Base-by-base conservation (phyloP, 2,797 vertebrate species). In the Dendrocincla tyrannina region DNA sequence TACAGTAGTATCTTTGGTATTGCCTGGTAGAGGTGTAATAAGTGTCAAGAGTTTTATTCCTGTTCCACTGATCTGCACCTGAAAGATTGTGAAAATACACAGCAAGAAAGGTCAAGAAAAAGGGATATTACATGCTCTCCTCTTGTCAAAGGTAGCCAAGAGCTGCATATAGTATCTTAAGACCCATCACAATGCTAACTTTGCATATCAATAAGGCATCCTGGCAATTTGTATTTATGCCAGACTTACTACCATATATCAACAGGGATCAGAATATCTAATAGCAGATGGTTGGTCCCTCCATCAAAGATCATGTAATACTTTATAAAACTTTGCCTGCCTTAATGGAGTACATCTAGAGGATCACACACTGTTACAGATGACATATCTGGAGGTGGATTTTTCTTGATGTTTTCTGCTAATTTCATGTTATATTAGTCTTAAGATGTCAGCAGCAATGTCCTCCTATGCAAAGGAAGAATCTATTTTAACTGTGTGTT, bases 401-500 rank as follows among this genome's bases (percentile, higher is more conserved):
- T 96, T 96, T 91, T 93, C 91, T 88, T 86, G 47, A 88, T 83
- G 42, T 91, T 96, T 96, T 95, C 88, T 88, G 58, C 60, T 95
- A 93, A 95, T 95, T 96, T 95, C n/a, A 23, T 86, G 70, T 95
- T 94, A 91, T 81, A 93, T 91, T 93, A 87, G 37, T 49, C 68
- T 85, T 87, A 68, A 78, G 69, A 66, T 95, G 82, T 85, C 82
- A 93, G 41, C 68, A 89, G 55, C 39, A 18, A 63, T 96, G 78
- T 85, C 85, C 55, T 97, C 95, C 87, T 88, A 33, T 96, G 89
- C 46, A 91, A 76, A 93, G 86, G 85, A 72, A 78, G 25, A 68
- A n/a, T 75, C 85, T 93, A 74, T 93, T 96, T 95, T 95, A 94
- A 56, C 89, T 66, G 11, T 56, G 85, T 94, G 79, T 92, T 78